A percentile compares a stretch with the other conserved stretches of the same genome.
Evolutionary conservation across 2,888 invertebrate species (phyloP).

Genomic region (Dicyrtoma fusca): DNA sequence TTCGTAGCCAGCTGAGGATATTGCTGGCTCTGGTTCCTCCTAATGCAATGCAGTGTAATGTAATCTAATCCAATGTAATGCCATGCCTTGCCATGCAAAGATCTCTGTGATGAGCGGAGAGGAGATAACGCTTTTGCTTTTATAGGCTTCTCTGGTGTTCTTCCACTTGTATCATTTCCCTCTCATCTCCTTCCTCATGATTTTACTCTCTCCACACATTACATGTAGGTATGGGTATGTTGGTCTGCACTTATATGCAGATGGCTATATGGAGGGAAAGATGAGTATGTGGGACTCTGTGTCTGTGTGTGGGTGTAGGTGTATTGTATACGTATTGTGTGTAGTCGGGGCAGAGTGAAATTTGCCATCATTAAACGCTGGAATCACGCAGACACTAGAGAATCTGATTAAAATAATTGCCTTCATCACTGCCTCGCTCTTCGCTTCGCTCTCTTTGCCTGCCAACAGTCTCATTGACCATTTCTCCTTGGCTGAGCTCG

Average conservation of each 20-base stretch:
- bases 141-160: too few relatives aligned
- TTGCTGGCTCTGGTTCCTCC: background rate
- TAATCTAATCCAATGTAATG: background rate
- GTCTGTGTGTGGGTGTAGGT: conserved; percentile 4
- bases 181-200: too few relatives aligned
- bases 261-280: background rate
- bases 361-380: conserved; percentile 57
- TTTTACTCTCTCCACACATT: too few relatives aligned
- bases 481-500: conserved; percentile 42
- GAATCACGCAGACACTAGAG: conserved; percentile 58
- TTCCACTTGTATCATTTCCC: too few relatives aligned
- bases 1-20: too few relatives aligned
- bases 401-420: conserved; percentile 58
- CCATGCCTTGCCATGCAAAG: background rate
- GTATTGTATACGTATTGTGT: background rate
- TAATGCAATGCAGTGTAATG: background rate
- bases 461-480: conserved; percentile 45
- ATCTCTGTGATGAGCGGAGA: background rate
- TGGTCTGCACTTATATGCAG: background rate
- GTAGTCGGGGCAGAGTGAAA: conserved; percentile 42
- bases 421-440: conserved; percentile 54
- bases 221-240: background rate
- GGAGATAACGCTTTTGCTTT: too few relatives aligned
- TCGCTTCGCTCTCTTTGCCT: conserved; percentile 24
- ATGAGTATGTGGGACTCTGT: background rate